These are phyloP conservation scores for Acropternis orthonyx DNA, from an alignment of 2,797 vertebrate species.

Conservation along the genomic window DNA sequence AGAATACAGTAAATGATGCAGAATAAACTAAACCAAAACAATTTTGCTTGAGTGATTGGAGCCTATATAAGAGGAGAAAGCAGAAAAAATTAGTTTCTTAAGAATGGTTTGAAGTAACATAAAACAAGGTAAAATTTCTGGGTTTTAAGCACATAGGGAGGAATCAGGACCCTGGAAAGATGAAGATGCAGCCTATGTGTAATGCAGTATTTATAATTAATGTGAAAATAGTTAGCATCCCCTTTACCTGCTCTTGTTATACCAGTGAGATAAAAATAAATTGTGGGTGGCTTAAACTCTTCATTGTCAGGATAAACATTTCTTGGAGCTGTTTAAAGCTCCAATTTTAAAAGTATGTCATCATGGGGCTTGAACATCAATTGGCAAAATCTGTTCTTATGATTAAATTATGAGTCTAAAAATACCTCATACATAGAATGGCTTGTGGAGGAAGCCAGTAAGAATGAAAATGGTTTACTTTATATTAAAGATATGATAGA, in stretches of 20 bases:
- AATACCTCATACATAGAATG: neutral
- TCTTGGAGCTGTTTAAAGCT: conserved; percentile 11
- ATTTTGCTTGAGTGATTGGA: conserved; percentile 25
- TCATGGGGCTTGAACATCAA: neutral
- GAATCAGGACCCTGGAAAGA: neutral
- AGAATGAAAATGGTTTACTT: neutral
- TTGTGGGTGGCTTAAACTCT: conserved; percentile 1
- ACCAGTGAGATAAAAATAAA: conserved; percentile 41
- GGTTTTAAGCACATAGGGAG: neutral
- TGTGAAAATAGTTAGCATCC: neutral
- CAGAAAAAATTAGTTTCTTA: neutral
- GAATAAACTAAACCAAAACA: neutral
- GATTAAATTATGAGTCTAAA: conserved; percentile 34
- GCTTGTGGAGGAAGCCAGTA: neutral
- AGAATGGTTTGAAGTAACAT: neutral
- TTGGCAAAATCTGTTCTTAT: neutral
- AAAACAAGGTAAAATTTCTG: neutral
- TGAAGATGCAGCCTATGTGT: neutral
- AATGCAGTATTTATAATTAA: conserved; percentile 20
- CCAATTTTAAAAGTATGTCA: neutral
- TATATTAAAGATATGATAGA: neutral
- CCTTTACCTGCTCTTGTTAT: conserved; percentile 25
- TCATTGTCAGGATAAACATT: conserved; percentile 29
- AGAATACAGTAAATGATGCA: neutral
- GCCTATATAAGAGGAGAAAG: neutral